Evolutionary conservation across 1,140 invertebrate genomes (phyloP).

Genomic region (Hesperophylax magnus): DNA sequence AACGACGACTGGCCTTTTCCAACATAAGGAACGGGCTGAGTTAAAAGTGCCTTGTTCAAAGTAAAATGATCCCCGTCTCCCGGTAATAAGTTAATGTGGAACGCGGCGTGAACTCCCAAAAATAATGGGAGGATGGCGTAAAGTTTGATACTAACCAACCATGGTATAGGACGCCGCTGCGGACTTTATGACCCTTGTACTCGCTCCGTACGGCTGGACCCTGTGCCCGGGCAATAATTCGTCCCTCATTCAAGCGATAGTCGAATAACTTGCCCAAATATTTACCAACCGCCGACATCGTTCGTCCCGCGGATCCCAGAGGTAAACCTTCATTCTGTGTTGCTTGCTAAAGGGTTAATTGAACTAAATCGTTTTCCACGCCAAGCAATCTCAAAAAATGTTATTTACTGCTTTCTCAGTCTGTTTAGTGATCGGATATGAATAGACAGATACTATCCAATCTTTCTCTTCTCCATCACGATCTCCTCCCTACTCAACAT

Average conservation of each 20-base stretch:
- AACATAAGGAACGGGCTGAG: constrained; percentile 17
- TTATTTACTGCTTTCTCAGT: too few species aligned
- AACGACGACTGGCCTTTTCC: background rate
- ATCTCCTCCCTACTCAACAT: too few species aligned
- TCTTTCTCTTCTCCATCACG: too few species aligned
- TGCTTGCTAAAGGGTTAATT: too few species aligned
- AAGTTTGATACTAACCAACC: constrained; percentile 40
- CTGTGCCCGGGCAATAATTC: constrained; percentile 7
- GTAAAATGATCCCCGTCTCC: constrained; percentile 33
- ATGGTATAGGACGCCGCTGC: constrained; percentile 17
- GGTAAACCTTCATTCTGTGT: background rate
- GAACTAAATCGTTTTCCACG: too few species aligned
- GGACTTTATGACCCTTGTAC: constrained; percentile 27
- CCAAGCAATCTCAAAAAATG: too few species aligned
- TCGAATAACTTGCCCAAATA: constrained; percentile 36
- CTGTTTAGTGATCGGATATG: too few species aligned
- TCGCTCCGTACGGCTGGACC: background rate
- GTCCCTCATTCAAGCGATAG: constrained; percentile 31
- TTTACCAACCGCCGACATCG: constrained; percentile 14
- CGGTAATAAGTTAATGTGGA: constrained; percentile 43
- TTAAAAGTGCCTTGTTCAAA: constrained; percentile 28
- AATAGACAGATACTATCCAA: too few species aligned
- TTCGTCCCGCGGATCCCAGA: background rate
- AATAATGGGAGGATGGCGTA: constrained; percentile 47
- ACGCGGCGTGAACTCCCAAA: constrained; percentile 36